Conservation (phyloP, 2,888 invertebrate genomes). For the Phyllotreta striolata region DNA sequence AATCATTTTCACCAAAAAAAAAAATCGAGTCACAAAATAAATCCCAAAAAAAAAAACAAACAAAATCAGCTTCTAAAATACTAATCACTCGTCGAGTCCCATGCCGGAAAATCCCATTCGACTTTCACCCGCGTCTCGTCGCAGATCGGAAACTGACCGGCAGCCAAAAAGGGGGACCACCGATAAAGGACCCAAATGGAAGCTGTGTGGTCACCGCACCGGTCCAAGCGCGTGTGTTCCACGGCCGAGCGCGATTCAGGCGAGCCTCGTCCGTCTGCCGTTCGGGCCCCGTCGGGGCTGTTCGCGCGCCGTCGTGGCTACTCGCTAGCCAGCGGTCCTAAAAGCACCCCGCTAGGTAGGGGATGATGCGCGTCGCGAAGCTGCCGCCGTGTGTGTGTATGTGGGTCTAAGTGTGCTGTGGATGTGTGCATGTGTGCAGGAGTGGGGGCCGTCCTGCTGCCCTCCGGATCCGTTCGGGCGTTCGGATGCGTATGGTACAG, state of each 20-base stretch:
- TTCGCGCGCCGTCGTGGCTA: conserved; percentile 53
- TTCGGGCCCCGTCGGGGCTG: conserved; percentile 32
- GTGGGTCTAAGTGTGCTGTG: no score
- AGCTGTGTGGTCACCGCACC: conserved; percentile 61
- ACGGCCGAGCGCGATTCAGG: conserved; percentile 52
- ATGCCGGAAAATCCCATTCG: no score
- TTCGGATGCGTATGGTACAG: no score
- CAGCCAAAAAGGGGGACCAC: conserved; percentile 18
- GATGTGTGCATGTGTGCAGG: conserved; percentile 45
- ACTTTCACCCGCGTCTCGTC: neutral
- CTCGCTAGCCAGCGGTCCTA: conserved; percentile 66
- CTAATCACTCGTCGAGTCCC: no score
- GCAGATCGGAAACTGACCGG: conserved; percentile 19
- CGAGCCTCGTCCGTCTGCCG: conserved; percentile 40
- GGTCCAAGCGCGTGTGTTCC: conserved; percentile 62
- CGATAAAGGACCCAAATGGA: conserved; percentile 34
- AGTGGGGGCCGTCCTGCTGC: conserved; percentile 56
- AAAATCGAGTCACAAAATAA: conserved; percentile 33
- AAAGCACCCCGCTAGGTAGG: conserved; percentile 59
- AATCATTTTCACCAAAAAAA: conserved; percentile 33
- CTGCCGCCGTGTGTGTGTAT: no score
- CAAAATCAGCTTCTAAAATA: conserved; percentile 4
- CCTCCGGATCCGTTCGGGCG: conserved; percentile 39
- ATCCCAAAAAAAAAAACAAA: conserved; percentile 33
- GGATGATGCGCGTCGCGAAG: conserved; percentile 60